Evolutionary conservation across 2,113 vertebrate species (phyloP).

Genomic region (Notarius lentiginosus): DNA sequence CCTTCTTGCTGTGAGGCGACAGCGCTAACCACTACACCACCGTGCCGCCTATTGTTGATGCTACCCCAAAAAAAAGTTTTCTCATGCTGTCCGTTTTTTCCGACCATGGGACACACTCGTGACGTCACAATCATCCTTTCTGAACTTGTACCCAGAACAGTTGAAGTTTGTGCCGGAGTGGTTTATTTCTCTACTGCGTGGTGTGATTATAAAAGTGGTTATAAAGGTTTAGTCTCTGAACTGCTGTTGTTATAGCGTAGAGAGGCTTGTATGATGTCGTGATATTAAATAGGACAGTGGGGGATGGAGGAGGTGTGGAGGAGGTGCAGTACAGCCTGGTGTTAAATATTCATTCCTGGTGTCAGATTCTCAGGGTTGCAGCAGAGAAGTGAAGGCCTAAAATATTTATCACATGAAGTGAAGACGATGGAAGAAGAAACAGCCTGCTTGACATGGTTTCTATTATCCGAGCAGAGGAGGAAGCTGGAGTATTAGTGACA

Average conservation of each 20-base stretch:
- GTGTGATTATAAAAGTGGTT: neutral
- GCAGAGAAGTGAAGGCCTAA: conserved; percentile 48
- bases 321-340: conserved; percentile 49
- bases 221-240: neutral
- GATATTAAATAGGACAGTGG: conserved; percentile 45
- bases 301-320: conserved; percentile 26
- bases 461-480: conserved; percentile 32
- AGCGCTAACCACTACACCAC: too few relatives aligned
- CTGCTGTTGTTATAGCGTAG: conserved; percentile 1
- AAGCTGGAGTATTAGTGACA: neutral
- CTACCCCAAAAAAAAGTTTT: neutral
- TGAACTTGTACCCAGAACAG: neutral
- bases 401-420: conserved; percentile 55
- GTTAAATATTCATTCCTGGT: conserved; percentile 71
- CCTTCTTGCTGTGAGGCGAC: too few relatives aligned
- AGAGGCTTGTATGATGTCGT: neutral
- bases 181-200: neutral
- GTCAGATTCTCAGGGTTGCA: conserved; percentile 61
- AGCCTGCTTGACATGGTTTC: conserved; percentile 45
- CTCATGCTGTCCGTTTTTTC: neutral
- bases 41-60: neutral
- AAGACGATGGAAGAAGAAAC: conserved; percentile 34
- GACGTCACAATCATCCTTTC: neutral
- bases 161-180: neutral
- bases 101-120: neutral